Evolutionary conservation across 1,140 invertebrate genomes (phyloP).

Genomic region (Drosophila melanogaster): Release_6_plus_ISO1_MT NT_037436.4:12030501-12031000

Average conservation of each 20-base stretch:
- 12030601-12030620: not conserved
- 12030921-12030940: constrained; percentile 29
- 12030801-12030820: constrained; percentile 41
- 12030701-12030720: no score
- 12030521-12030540: constrained; percentile 20
- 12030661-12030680: not conserved
- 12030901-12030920: constrained; percentile 61
- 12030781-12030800: not conserved
- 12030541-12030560: constrained; percentile 42
- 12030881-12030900: constrained; percentile 52
- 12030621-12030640: no score
- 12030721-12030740: no score
- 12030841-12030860: constrained; percentile 28
- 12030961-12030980: constrained; percentile 29
- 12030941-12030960: constrained; percentile 14
- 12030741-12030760: no score
- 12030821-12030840: constrained; percentile 38
- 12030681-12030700: no score
- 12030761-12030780: not conserved
- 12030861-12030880: constrained; percentile 49
- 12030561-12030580: constrained; percentile 32
- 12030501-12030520: constrained; percentile 26
- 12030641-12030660: not conserved
- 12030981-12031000: constrained; percentile 7
- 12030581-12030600: not conserved